Percentiles rank a stretch among this genome's conserved stretches.
phyloP scores from a whole-genome alignment of 2,797 vertebrate genomes.

The Sternotherus odoratus region DNA sequence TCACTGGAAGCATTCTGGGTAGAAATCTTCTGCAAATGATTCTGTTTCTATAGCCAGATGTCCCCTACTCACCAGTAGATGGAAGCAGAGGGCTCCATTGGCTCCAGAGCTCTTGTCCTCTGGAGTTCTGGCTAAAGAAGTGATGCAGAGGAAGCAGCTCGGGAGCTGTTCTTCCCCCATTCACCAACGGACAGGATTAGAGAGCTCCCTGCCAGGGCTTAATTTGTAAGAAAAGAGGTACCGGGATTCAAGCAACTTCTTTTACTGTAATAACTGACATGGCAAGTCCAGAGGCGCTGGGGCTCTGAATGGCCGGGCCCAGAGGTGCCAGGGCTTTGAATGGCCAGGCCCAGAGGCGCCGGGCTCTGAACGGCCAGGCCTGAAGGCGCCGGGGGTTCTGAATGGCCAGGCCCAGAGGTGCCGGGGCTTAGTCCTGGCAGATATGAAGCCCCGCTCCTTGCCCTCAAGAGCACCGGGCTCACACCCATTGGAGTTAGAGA shows the following conservation, averaged over 20 bases:
- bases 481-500: background rate
- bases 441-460: background rate
- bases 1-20: background rate
- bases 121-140: background rate
- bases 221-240: too few relatives aligned
- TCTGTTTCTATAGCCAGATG: background rate
- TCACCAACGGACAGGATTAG: background rate
- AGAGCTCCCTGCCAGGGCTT: background rate
- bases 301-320: too few relatives aligned
- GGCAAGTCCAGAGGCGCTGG: too few relatives aligned
- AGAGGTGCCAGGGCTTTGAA: too few relatives aligned
- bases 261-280: too few relatives aligned
- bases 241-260: too few relatives aligned
- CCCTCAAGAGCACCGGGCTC: background rate
- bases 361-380: too few relatives aligned
- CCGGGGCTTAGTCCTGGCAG: too few relatives aligned
- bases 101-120: background rate
- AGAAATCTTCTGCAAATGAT: background rate
- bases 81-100: background rate
- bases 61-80: background rate
- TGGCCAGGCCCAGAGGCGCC: too few relatives aligned
- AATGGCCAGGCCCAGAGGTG: too few relatives aligned
- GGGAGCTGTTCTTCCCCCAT: background rate
- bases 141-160: background rate
- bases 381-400: too few relatives aligned